Evolutionary conservation across 1,140 invertebrate species (phyloP).

Genomic region (Archegozetes longisetosus): DNA sequence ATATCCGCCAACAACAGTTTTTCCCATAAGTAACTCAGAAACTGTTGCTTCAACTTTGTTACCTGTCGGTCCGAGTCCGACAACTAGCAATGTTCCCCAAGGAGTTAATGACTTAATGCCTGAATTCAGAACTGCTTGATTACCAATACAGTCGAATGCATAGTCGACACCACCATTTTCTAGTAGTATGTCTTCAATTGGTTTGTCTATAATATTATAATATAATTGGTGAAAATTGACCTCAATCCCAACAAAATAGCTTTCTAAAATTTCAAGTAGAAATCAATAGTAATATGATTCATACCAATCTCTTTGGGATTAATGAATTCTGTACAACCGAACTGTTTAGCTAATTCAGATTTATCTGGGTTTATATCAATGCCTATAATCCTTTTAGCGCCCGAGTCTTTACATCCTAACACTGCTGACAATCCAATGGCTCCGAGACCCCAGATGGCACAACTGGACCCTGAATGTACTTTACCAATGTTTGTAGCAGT

Average conservation of each 20-base stretch:
- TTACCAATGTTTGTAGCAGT: constrained; percentile 88
- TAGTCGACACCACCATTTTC: constrained; percentile 40
- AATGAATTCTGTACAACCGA: constrained; percentile 26
- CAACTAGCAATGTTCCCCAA: not conserved
- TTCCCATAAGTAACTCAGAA: not conserved
- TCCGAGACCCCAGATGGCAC: constrained; percentile 42
- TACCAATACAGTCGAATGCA: constrained; percentile 42
- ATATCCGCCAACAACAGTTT: not conserved
- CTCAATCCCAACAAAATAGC: not conserved
- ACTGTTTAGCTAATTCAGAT: constrained; percentile 32
- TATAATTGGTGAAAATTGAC: too few species aligned
- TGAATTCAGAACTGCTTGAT: constrained; percentile 14
- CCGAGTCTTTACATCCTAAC: not conserved
- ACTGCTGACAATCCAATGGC: not conserved
- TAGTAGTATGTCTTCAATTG: too few species aligned
- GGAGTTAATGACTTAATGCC: not conserved
- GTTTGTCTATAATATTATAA: too few species aligned
- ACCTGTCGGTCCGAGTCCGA: not conserved
- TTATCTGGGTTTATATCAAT: constrained; percentile 33
- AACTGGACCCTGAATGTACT: constrained; percentile 55
- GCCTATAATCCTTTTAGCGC: not conserved
- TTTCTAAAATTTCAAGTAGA: not conserved
- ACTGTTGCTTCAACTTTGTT: not conserved
- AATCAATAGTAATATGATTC: not conserved
- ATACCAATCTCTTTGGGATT: constrained; percentile 12